Conservation (phyloP, 2,888 invertebrate species). For the Campopleginae sp. region DNA sequence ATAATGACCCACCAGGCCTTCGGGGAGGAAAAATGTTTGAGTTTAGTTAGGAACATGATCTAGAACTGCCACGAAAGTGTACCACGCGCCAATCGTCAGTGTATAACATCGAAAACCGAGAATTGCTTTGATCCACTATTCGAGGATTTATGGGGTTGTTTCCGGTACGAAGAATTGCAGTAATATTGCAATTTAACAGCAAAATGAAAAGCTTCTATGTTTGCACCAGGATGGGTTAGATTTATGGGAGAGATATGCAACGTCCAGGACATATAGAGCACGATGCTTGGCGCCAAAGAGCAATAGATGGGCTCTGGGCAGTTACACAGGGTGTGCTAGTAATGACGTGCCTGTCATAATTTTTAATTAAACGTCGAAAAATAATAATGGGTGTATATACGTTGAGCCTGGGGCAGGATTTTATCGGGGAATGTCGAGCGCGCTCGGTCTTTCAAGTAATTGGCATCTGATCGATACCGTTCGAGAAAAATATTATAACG, state of each 20-base stretch:
- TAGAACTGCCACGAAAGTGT: neutral
- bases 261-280: neutral
- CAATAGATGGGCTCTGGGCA: neutral
- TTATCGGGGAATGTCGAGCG: constrained; percentile 12
- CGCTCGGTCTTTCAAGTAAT: constrained; percentile 21
- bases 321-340: neutral
- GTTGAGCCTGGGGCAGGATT: neutral
- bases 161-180: constrained; percentile 15
- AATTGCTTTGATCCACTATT: neutral
- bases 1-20: neutral
- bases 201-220: constrained; percentile 5
- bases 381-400: constrained; percentile 16
- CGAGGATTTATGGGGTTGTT: constrained; percentile 8
- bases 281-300: neutral
- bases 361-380: constrained; percentile 49
- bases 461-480: constrained; percentile 38
- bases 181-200: constrained; percentile 7
- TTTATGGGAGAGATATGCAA: constrained; percentile 10
- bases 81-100: no score
- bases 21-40: neutral
- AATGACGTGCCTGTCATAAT: constrained; percentile 33
- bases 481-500: constrained; percentile 9
- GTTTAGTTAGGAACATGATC: neutral
- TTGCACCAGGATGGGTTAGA: neutral
- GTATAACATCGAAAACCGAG: constrained; percentile 14